Percentiles rank a stretch among this genome's conserved stretches.
Conservation (phyloP, 2,797 vertebrate species). For the Apogon talboti region DNA sequence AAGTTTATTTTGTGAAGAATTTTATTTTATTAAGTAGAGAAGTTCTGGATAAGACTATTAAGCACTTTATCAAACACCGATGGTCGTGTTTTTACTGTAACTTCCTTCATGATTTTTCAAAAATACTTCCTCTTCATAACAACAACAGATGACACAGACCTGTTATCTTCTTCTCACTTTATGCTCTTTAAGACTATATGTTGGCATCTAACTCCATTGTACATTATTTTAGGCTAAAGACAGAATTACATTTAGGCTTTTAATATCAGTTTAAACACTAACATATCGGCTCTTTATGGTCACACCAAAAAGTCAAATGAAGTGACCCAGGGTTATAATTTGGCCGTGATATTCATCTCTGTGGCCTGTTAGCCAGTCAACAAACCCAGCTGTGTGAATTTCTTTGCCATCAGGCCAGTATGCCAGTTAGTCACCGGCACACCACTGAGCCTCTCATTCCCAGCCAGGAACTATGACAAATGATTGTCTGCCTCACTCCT, state of each 20-base stretch:
- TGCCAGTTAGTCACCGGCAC: slow-evolving; percentile 10
- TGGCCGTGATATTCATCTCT: neutral
- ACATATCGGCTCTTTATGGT: slow-evolving; percentile 2
- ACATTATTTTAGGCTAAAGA: neutral
- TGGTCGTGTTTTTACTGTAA: slow-evolving; percentile 29
- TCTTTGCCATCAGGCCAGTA: neutral
- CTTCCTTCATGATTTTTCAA: slow-evolving; percentile 63
- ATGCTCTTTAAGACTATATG: neutral
- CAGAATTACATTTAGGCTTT: neutral
- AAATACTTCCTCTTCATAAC: slow-evolving; percentile 42
- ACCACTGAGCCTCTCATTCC: slow-evolving; percentile 26
- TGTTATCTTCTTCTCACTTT: neutral
- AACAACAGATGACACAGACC: neutral
- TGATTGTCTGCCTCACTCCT: slow-evolving; percentile 50
- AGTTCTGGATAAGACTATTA: neutral
- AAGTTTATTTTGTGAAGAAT: slow-evolving; percentile 15
- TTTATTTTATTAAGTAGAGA: slow-evolving; percentile 4
- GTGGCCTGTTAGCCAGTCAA: neutral
- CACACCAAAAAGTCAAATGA: neutral
- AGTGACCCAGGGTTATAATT: neutral
- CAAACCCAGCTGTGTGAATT: neutral
- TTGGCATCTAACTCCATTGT: neutral
- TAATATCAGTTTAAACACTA: neutral
- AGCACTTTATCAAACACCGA: neutral
- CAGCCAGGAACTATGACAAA: slow-evolving; percentile 69